Evolutionary conservation across 1,140 invertebrate genomes (phyloP).

Genomic region (Andricus grossulariae): DNA sequence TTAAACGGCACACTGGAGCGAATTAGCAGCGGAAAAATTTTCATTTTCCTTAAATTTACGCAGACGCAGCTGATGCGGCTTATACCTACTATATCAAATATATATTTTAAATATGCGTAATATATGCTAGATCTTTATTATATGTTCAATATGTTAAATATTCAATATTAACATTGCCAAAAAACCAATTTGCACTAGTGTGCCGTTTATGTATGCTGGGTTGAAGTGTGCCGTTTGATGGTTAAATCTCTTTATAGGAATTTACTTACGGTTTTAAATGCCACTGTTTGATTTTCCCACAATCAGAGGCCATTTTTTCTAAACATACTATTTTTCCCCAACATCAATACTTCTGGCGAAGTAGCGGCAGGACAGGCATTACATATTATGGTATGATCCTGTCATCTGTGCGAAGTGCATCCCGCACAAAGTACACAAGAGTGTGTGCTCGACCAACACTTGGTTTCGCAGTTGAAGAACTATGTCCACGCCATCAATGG

Average conservation of each 20-base stretch:
- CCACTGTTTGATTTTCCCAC: constrained; percentile 67
- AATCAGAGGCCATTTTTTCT: constrained; percentile 57
- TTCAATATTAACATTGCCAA: too few relatives aligned
- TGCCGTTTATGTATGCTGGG: too few relatives aligned
- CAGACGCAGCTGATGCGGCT: too few relatives aligned
- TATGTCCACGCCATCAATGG: constrained; percentile 53
- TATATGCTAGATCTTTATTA: too few relatives aligned
- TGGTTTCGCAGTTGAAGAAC: constrained; percentile 38
- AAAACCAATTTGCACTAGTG: too few relatives aligned
- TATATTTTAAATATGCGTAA: too few relatives aligned
- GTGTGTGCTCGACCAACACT: constrained; percentile 65
- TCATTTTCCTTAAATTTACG: too few relatives aligned
- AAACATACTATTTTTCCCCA: constrained; percentile 43
- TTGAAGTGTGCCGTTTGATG: too few relatives aligned
- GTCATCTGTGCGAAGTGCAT: constrained; percentile 41
- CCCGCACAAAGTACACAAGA: constrained; percentile 59
- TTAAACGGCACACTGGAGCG: too few relatives aligned
- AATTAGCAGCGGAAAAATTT: too few relatives aligned
- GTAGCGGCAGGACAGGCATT: constrained; percentile 63
- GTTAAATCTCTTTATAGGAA: not conserved
- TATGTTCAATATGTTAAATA: too few relatives aligned
- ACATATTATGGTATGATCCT: constrained; percentile 62
- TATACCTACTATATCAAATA: not conserved
- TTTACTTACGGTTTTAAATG: constrained; percentile 1
- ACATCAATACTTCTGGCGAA: constrained; percentile 63